Conservation (phyloP, 2,888 invertebrate species). For the Clepsis dumicolana region DNA sequence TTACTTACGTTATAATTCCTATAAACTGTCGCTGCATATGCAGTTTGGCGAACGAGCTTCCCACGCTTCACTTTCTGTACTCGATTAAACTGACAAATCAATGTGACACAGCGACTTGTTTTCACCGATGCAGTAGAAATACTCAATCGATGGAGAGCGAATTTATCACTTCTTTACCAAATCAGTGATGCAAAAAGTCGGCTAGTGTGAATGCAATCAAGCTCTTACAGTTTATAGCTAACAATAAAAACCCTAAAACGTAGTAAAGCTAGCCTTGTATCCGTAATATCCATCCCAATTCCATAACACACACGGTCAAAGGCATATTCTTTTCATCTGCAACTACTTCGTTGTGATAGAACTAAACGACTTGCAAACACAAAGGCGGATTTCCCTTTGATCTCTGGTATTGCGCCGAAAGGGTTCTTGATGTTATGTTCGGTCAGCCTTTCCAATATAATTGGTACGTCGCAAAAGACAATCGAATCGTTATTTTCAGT, state of each 20-base stretch:
- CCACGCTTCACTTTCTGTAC: too few relatives aligned
- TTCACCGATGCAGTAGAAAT: too few relatives aligned
- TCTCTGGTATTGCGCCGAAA: constrained; percentile 17
- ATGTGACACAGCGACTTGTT: too few relatives aligned
- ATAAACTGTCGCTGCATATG: too few relatives aligned
- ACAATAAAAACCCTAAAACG: not conserved
- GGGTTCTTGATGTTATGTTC: constrained; percentile 29
- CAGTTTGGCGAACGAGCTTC: too few relatives aligned
- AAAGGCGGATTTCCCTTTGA: constrained; percentile 36
- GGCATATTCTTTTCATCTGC: constrained; percentile 22
- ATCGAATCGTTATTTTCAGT: constrained; percentile 17
- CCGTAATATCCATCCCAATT: constrained; percentile 19
- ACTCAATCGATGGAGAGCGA: too few relatives aligned
- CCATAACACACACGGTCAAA: constrained; percentile 24
- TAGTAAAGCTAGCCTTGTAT: not conserved
- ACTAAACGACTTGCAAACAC: constrained; percentile 41
- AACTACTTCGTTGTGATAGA: constrained; percentile 32
- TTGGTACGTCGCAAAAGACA: constrained; percentile 27
- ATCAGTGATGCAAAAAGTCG: too few relatives aligned
- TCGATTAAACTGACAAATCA: too few relatives aligned
- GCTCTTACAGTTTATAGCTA: not conserved
- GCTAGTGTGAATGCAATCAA: too few relatives aligned
- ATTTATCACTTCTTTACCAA: too few relatives aligned
- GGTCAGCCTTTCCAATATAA: constrained; percentile 43
- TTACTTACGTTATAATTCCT: too few relatives aligned